Percentiles rank a stretch among this genome's conserved stretches.
These are phyloP conservation scores for Buphagus erythrorhynchus DNA, from an alignment of 2,797 vertebrate species.

Conservation along the genomic window DNA sequence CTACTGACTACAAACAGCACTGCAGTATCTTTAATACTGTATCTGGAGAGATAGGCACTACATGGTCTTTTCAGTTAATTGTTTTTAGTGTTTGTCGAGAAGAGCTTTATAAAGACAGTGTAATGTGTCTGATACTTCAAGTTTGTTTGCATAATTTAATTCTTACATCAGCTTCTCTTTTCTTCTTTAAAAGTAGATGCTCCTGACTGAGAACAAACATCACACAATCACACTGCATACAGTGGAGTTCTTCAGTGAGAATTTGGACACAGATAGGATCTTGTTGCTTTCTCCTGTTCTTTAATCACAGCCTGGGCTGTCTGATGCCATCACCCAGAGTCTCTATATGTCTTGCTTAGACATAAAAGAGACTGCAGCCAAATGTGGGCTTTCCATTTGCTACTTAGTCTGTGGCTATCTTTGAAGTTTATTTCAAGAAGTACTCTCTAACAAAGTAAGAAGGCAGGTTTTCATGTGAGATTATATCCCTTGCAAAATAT, in stretches of 20 bases:
- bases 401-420: slow-evolving; percentile 21
- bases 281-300: slow-evolving; percentile 38
- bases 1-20: neutral
- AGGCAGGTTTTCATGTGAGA: slow-evolving; percentile 33
- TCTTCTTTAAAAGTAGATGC: slow-evolving; percentile 34
- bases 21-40: neutral
- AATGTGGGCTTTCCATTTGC: slow-evolving; percentile 40
- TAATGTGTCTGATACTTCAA: neutral
- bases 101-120: neutral
- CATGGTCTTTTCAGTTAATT: neutral
- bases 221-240: neutral
- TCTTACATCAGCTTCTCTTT: slow-evolving; percentile 16
- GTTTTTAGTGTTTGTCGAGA: neutral
- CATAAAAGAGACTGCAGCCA: slow-evolving; percentile 54
- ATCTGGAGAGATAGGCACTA: neutral
- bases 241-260: slow-evolving; percentile 5
- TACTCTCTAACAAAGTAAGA: slow-evolving; percentile 23
- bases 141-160: slow-evolving; percentile 44
- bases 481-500: slow-evolving; percentile 52
- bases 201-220: slow-evolving; percentile 22
- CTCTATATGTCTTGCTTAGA: slow-evolving; percentile 26
- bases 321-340: slow-evolving; percentile 17
- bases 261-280: slow-evolving; percentile 39
- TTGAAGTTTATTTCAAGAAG: slow-evolving; percentile 56
- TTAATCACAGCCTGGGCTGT: slow-evolving; percentile 40